These are phyloP conservation scores for Micropoecilia bifurca DNA, from an alignment of 2,797 vertebrate species.

Conservation along the genomic window DNA sequence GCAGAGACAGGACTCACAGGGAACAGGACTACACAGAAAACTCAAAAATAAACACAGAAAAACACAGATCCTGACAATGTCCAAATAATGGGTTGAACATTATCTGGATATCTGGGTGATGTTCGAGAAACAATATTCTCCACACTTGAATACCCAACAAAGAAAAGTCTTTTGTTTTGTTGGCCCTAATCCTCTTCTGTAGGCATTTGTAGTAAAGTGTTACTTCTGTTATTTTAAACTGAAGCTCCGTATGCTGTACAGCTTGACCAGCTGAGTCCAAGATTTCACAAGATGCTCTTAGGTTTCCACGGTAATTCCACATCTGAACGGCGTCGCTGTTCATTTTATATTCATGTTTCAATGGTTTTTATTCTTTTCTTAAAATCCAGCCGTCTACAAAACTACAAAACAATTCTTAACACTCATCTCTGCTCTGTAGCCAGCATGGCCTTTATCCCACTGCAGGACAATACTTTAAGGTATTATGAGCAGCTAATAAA, in stretches of 20 bases:
- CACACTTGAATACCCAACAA: not conserved
- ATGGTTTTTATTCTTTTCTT: not conserved
- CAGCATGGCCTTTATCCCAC: no score
- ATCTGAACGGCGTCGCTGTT: not conserved
- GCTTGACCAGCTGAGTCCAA: not conserved
- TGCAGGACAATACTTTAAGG: no score
- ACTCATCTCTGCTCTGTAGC: no score
- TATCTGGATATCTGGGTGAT: not conserved
- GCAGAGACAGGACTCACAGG: no score
- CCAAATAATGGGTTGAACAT: not conserved
- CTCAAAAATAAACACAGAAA: no score
- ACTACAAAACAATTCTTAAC: not conserved
- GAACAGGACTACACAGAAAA: no score
- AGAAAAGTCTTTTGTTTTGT: not conserved
- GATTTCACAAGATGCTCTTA: not conserved
- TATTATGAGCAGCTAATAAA: no score
- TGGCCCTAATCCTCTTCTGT: not conserved
- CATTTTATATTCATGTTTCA: not conserved
- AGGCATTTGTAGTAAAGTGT: not conserved
- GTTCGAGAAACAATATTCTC: not conserved
- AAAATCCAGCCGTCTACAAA: not conserved
- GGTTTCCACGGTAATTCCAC: not conserved
- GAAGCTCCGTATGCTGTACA: not conserved
- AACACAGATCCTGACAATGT: no score
- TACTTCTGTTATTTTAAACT: not conserved